Evolutionary conservation across 2,888 invertebrate species (phyloP), one percentile per base, ranked within the genome.

Genomic region (Margaritifera margaritifera): DNA sequence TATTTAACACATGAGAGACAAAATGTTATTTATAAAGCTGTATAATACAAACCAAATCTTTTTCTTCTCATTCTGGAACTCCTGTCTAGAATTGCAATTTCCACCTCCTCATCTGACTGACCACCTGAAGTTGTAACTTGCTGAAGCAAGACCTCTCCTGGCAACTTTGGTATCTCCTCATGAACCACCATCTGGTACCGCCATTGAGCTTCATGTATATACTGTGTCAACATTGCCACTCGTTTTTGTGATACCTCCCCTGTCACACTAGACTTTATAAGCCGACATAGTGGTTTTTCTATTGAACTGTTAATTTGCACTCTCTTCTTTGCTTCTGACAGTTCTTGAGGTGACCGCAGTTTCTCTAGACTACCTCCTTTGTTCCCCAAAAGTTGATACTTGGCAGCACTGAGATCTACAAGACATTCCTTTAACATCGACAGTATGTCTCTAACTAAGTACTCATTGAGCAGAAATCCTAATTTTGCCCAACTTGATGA

Each of bases 181-280:
- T 83, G 80, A 50, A 80, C 79, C 6, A 94, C 92, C 60, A 95
- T 88, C 83, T 94, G 93, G 80, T 94, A 90, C 82, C 94, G 92
- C 94, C 94, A 95, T 71, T 92, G 90, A 11, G 94, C 94, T 87
- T 94, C 94, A 74, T 92, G 92, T 6, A 94, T 91, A 89, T 92
- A 89, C 90, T 92, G 84, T 18, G 82, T 80, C 56, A 89, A 78
- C 63, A 80, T 81, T 1, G 91, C 80, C 90, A 91, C 69, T 86
- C 91, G 65, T 91, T 80, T 80, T 64, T 83, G 80, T 54, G 87
- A 59, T 1, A 69, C 65, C 8, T 82, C 83, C 62, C 66, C 69
- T 15, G 71, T 71, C 55, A 88, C 72, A 62, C 82, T 82, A 6
- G 81, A 81, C 57, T 80, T 80, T 20, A 87, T 77, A 19, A 80